Conservation (phyloP, 2,888 invertebrate species). For the Phyllotreta striolata region DNA sequence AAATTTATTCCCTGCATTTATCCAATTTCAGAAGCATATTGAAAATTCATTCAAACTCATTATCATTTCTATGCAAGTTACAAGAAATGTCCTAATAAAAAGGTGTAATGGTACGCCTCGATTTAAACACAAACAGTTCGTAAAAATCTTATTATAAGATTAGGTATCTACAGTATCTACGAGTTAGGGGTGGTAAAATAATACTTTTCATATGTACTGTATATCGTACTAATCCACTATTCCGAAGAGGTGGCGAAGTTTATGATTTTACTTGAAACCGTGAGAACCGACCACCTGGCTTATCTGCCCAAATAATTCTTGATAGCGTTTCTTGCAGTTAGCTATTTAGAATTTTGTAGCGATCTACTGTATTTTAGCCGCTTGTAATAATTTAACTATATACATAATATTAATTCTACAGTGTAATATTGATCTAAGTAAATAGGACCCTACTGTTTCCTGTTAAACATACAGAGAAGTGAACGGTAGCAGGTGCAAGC, state of each 20-base stretch:
- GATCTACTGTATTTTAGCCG: slow-evolving; percentile 17
- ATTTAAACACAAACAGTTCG: too few species aligned
- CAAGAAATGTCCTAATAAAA: too few species aligned
- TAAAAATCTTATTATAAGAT: too few species aligned
- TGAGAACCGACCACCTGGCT: slow-evolving; percentile 54
- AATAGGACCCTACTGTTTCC: slow-evolving; percentile 40
- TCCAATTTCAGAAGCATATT: too few species aligned
- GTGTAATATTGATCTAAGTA: slow-evolving; percentile 43
- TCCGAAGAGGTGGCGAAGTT: slow-evolving; percentile 43
- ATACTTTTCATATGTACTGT: too few species aligned
- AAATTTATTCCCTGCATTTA: too few species aligned
- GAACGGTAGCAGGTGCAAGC: slow-evolving; percentile 8
- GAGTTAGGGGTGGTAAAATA: too few species aligned
- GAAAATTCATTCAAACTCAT: too few species aligned
- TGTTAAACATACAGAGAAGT: slow-evolving; percentile 10
- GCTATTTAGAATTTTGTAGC: background rate
- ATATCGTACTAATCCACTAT: slow-evolving; percentile 35
- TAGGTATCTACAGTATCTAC: too few species aligned
- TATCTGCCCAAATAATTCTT: slow-evolving; percentile 44
- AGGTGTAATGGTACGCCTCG: too few species aligned
- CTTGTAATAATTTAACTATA: slow-evolving; percentile 19
- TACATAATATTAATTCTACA: slow-evolving; percentile 44
- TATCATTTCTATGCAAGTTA: too few species aligned
- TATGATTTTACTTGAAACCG: slow-evolving; percentile 52
- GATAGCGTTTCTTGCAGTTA: slow-evolving; percentile 6